phyloP scores from a whole-genome alignment of 2,113 vertebrate genomes.

The Hirundichthys speculiger region DNA sequence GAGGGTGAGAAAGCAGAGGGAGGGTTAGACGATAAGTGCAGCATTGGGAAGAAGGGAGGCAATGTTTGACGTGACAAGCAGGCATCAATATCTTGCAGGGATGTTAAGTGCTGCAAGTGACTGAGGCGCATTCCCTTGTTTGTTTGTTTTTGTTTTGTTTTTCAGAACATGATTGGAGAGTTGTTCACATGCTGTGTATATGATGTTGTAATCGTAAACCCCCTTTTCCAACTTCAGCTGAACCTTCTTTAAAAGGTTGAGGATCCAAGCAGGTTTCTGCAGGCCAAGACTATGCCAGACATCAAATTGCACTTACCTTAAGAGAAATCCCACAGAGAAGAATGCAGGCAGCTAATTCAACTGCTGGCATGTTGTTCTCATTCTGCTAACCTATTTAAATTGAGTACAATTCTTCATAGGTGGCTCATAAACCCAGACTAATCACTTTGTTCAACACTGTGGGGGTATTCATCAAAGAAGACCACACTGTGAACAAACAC shows the following conservation, averaged over 20 bases:
- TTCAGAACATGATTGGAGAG: constrained; percentile 22
- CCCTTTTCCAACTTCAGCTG: background rate
- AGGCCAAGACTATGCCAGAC: constrained; percentile 21
- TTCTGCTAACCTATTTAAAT: constrained; percentile 67
- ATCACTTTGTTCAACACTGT: constrained; percentile 69
- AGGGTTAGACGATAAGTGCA: constrained; percentile 21
- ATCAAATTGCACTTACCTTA: constrained; percentile 41
- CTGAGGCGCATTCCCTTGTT: constrained; percentile 43
- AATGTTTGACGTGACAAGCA: constrained; percentile 55
- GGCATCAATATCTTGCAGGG: constrained; percentile 60
- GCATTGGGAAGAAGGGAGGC: constrained; percentile 21
- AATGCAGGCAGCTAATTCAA: constrained; percentile 35
- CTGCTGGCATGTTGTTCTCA: constrained; percentile 52
- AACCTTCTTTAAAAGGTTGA: constrained; percentile 9
- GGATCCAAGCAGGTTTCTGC: constrained; percentile 12
- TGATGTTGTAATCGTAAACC: constrained; percentile 3
- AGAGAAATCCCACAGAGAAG: constrained; percentile 49
- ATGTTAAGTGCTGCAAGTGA: constrained; percentile 65
- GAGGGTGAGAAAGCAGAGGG: constrained; percentile 9
- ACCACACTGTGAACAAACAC: constrained; percentile 64
- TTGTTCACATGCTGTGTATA: constrained; percentile 29
- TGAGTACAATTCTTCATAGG: constrained; percentile 60
- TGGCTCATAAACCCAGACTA: constrained; percentile 65
- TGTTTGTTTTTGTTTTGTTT: constrained; percentile 28
- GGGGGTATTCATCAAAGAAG: constrained; percentile 62